These are phyloP conservation scores for Drosophila antonietae DNA, from an alignment of 2,888 invertebrate species.

Conservation along the genomic window DNA sequence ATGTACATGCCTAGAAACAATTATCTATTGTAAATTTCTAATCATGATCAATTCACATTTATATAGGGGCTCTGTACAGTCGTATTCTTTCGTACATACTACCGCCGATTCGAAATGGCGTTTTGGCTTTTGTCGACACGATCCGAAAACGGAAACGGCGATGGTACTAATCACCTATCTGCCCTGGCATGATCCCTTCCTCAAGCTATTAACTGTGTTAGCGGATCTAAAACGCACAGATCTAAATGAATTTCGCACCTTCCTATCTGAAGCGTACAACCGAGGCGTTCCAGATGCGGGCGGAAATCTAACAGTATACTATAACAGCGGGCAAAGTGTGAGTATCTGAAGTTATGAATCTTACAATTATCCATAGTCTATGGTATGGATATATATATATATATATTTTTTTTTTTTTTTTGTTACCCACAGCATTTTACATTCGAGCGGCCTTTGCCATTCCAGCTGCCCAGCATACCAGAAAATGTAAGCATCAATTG, in stretches of 20 bases:
- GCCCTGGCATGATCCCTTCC: constrained; percentile 99
- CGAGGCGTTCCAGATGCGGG: constrained; percentile 89
- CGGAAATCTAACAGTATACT: constrained; percentile 87
- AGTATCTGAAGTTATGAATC: constrained; percentile 64
- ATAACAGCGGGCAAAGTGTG: constrained; percentile 87
- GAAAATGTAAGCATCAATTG: constrained; percentile 91
- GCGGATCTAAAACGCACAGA: constrained; percentile 81
- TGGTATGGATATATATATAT: not conserved
- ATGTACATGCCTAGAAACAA: too few relatives aligned
- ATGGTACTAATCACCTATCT: constrained; percentile 94
- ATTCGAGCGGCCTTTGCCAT: constrained; percentile 91
- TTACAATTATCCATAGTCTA: not conserved
- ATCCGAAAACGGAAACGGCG: constrained; percentile 94
- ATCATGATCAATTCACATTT: constrained; percentile 20
- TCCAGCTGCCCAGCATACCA: constrained; percentile 96
- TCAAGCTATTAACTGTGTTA: constrained; percentile 81
- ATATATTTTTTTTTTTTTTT: constrained; percentile 56
- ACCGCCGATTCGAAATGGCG: constrained; percentile 98
- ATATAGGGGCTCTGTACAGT: constrained; percentile 92
- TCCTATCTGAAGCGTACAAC: constrained; percentile 89
- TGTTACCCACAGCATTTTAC: constrained; percentile 89
- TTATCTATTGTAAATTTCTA: not conserved
- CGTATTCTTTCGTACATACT: constrained; percentile 98
- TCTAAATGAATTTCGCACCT: constrained; percentile 82
- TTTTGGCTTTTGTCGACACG: constrained; percentile 98